Evolutionary conservation across 1,140 invertebrate genomes (phyloP), one percentile per base, ranked within the genome.

Genomic region (Drosophila malerkotliana): DNA sequence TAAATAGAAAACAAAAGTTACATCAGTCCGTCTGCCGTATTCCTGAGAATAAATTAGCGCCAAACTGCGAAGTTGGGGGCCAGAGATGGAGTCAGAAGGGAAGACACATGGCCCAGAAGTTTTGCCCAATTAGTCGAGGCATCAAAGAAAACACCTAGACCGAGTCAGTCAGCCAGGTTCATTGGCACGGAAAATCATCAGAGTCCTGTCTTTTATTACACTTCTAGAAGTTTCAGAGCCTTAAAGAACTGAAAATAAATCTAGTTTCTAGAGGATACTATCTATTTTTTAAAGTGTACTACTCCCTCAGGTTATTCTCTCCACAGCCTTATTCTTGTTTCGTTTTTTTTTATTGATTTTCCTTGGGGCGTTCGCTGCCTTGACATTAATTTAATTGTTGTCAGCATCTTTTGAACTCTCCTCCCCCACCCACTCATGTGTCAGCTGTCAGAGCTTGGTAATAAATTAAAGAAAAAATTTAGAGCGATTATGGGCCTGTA

Each of bases 381-480:
- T 87, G 83, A 87, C 78, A 82, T 79, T 87, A 88, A 87, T 87
- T 87, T 87, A 88, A 87, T 88, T 87, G 83, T 88, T 87, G 83
- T 82, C 83, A 87, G 83, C 82, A 88, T 87, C 83, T 87, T 87
- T 87, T 85, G 85, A 87, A 67, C 63, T 67, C 63, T 45, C 82
- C 71, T 56, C 58, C 59, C 58, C 59, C 49, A 4, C 37, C 67
- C 34, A 39, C 47, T 52, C 37, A 51, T 47, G 48, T 81, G 72
- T 67, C 77, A 71, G 77, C 78, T 82, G 79, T 76, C 72, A 76
- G 66, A 57, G 72, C 57, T 72, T 53, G 67, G 67, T 87, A 85
- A 85, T 85, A 85, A 87, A 85, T 85, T 87, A 61, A 8, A 10
- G 6, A 32, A 58, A 67, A 82, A 76, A 82, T 88, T 78, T 87